These are phyloP conservation scores for Antechinus stuartii DNA, from an alignment of 2,113 vertebrate genomes.

Conservation along the genomic window DNA sequence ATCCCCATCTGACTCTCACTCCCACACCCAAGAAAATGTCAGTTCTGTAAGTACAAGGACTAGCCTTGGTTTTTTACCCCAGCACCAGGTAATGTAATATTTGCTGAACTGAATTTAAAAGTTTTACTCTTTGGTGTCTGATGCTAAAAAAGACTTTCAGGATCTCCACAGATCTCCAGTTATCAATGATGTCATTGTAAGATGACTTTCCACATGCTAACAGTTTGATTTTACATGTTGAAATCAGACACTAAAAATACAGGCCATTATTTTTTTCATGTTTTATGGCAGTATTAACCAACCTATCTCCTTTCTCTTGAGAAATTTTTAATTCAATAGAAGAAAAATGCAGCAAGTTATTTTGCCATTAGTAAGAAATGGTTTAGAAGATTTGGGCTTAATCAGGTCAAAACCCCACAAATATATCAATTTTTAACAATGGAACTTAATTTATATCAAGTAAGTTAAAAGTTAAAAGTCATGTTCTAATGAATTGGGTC, in stretches of 20 bases:
- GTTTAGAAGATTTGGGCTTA: constrained; percentile 51
- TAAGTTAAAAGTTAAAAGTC: constrained; percentile 39
- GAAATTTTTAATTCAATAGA: constrained; percentile 37
- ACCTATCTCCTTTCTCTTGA: constrained; percentile 17
- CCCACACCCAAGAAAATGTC: not conserved
- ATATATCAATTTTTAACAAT: constrained; percentile 66
- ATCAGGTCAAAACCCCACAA: constrained; percentile 46
- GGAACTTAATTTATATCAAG: constrained; percentile 74
- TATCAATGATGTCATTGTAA: not conserved
- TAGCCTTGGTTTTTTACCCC: not conserved
- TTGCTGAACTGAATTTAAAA: not conserved
- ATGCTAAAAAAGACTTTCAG: not conserved
- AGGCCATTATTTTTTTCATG: constrained; percentile 14
- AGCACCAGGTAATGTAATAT: not conserved
- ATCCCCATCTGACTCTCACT: not conserved
- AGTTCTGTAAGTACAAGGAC: not conserved
- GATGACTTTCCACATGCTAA: not conserved
- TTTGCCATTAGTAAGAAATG: constrained; percentile 59
- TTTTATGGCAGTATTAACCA: constrained; percentile 31
- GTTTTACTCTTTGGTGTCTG: not conserved
- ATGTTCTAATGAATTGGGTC: not conserved
- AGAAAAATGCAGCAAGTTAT: constrained; percentile 45
- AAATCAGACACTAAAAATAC: constrained; percentile 10
- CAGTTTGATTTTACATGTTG: constrained; percentile 19
- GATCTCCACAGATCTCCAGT: not conserved